Evolutionary conservation across 2,888 invertebrate genomes (phyloP).

Genomic region (Pterobdella sp.): DNA sequence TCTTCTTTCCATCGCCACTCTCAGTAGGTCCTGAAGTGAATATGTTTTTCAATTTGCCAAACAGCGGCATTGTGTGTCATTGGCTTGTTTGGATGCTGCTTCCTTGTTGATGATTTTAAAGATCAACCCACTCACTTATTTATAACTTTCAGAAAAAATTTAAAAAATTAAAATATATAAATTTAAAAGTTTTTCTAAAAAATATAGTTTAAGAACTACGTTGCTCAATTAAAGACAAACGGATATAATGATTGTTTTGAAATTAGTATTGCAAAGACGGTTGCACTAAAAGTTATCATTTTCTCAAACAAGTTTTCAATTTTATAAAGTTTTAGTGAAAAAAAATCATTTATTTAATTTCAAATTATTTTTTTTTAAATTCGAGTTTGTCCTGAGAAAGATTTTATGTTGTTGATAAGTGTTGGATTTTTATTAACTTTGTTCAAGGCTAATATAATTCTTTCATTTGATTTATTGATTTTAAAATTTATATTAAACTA

Average conservation of each 20-base stretch:
- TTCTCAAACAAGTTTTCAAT: not conserved
- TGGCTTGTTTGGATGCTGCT: not conserved
- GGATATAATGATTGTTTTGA: conserved; percentile 6
- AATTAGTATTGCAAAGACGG: not conserved
- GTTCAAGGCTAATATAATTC: too few species aligned
- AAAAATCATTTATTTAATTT: not conserved
- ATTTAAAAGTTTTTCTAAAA: not conserved
- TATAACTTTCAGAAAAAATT: not conserved
- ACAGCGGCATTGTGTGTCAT: conserved; percentile 31
- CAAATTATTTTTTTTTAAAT: too few species aligned
- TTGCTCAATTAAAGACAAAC: not conserved
- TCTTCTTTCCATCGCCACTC: conserved; percentile 33
- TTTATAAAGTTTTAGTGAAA: not conserved
- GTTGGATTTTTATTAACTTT: too few species aligned
- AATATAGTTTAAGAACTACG: not conserved
- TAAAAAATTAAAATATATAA: not conserved
- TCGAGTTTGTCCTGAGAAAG: too few species aligned
- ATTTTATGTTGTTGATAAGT: too few species aligned
- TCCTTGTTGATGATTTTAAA: not conserved
- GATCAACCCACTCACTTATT: not conserved
- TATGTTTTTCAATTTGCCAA: conserved; percentile 34
- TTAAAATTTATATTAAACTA: too few species aligned
- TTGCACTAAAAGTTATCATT: not conserved
- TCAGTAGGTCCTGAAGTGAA: conserved; percentile 25
- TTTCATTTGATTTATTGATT: too few species aligned